A percentile compares a stretch with the other conserved stretches of the same genome.
Conservation (phyloP, 2,797 vertebrate genomes). For the Carduelis carduelis region DNA sequence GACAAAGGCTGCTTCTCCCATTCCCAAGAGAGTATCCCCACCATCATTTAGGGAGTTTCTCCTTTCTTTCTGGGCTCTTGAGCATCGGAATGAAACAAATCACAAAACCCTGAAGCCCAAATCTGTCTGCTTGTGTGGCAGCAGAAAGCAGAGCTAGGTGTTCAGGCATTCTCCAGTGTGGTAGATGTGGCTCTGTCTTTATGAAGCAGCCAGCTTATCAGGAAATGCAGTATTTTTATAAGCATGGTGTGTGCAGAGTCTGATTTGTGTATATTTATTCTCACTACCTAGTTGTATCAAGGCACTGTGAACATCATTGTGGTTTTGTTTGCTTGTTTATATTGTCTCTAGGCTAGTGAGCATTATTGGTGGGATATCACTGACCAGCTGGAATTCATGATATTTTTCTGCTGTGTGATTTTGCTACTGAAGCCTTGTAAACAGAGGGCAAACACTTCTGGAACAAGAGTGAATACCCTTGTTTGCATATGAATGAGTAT, state of each 20-base stretch:
- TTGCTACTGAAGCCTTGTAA: neutral
- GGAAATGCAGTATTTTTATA: neutral
- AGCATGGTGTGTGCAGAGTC: neutral
- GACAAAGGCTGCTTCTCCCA: neutral
- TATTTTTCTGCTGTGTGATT: neutral
- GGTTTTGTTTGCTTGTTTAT: neutral
- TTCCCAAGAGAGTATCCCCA: neutral
- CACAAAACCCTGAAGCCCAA: neutral
- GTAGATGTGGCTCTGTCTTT: accelerated
- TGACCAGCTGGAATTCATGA: constrained; percentile 1
- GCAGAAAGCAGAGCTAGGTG: neutral
- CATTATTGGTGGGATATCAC: neutral
- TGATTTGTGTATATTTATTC: neutral
- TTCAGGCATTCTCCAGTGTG: neutral
- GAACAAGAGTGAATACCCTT: constrained; percentile 12
- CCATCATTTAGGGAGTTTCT: neutral
- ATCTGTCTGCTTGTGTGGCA: accelerated
- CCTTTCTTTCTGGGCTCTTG: neutral
- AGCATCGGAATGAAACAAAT: neutral
- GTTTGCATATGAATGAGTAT: constrained; percentile 48
- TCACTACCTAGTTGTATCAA: neutral
- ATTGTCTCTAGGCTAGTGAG: neutral
- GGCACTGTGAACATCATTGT: neutral
- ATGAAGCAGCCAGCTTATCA: neutral
- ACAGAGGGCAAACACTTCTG: constrained; percentile 18